Conservation (phyloP, 2,888 invertebrate species). For the Acanthoscelides obtectus region DNA sequence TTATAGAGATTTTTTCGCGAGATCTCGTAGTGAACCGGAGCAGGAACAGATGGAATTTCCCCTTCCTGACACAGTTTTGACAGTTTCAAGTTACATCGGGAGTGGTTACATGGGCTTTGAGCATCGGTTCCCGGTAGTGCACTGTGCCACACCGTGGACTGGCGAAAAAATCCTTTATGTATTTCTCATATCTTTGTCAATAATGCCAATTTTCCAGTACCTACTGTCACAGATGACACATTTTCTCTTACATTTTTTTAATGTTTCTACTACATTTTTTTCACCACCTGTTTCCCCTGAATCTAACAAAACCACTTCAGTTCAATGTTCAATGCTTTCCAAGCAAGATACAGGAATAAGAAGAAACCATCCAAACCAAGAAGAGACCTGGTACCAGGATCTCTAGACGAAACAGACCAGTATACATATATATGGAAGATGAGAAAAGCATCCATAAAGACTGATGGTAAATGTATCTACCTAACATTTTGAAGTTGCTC, state of each 20-base stretch:
- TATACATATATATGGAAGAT: neutral
- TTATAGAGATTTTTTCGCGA: no score
- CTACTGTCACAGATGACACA: neutral
- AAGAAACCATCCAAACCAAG: neutral
- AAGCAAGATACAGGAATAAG: neutral
- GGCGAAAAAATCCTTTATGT: no score
- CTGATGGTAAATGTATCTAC: constrained; percentile 1
- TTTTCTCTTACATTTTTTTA: neutral
- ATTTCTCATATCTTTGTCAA: no score
- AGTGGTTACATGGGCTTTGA: no score
- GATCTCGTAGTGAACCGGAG: no score
- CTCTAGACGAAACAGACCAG: neutral
- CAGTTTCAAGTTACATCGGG: no score
- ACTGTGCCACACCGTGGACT: no score
- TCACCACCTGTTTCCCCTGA: neutral
- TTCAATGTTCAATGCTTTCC: neutral
- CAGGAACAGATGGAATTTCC: no score
- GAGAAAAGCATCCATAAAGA: neutral
- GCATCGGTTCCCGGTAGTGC: no score
- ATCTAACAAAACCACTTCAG: neutral
- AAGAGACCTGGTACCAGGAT: neutral
- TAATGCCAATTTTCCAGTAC: no score
- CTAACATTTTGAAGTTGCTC: no score
- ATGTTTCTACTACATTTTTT: neutral
- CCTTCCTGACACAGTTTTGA: no score